phyloP scores from a whole-genome alignment of 1,140 invertebrate genomes.

The Scaptomyza graminum region DNA sequence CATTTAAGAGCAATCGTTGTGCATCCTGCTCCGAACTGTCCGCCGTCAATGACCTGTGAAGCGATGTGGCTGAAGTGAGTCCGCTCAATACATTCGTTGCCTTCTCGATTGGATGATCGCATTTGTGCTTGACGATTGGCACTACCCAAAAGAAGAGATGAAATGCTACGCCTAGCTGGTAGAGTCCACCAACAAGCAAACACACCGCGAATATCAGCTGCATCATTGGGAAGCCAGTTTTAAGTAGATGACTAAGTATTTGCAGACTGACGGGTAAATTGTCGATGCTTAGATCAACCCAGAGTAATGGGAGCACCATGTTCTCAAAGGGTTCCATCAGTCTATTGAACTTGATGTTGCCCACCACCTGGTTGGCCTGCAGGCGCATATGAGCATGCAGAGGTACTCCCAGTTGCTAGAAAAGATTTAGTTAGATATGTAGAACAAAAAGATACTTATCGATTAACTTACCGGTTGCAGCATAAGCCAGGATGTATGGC shows the following conservation, averaged over 20 bases:
- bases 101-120: conserved; percentile 47
- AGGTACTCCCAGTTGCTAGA: conserved; percentile 86
- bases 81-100: conserved; percentile 10
- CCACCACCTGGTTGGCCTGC: conserved; percentile 88
- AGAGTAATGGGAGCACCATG: conserved; percentile 87
- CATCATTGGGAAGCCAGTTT: conserved; percentile 73
- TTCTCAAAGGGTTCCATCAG: conserved; percentile 86
- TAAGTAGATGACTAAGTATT: conserved; percentile 70
- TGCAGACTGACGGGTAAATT: conserved; percentile 67
- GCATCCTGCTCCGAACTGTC: conserved; percentile 42
- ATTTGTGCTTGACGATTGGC: conserved; percentile 27
- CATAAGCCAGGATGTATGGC: conserved; percentile 74
- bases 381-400: conserved; percentile 86
- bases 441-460: neutral
- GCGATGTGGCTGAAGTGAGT: conserved; percentile 1
- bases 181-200: conserved; percentile 78
- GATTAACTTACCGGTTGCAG: conserved; percentile 85
- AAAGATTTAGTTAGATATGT: conserved; percentile 4
- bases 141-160: conserved; percentile 72
- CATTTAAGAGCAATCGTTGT: conserved; percentile 45
- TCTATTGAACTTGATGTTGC: conserved; percentile 85
- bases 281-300: conserved; percentile 86
- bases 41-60: conserved; percentile 31
- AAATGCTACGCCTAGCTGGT: conserved; percentile 78
- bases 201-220: conserved; percentile 78